These are phyloP conservation scores for Cynopterus sphinx DNA, from an alignment of 2,797 vertebrate genomes.

Conservation along the genomic window DNA sequence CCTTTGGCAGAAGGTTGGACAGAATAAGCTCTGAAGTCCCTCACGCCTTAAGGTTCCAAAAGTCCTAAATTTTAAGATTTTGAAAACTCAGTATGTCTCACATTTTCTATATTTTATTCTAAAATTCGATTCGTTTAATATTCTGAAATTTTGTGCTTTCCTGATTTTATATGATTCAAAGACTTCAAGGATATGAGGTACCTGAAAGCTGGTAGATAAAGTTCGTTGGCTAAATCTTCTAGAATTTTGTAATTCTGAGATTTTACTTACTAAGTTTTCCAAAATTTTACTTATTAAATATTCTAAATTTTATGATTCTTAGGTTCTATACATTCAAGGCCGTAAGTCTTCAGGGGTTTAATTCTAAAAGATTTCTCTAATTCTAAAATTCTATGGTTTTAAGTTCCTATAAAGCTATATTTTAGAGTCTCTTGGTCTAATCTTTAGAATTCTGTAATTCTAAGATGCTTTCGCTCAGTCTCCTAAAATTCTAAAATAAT, in stretches of 20 bases:
- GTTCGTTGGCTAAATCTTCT: not conserved
- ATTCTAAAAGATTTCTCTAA: not conserved
- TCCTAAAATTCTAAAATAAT: not conserved
- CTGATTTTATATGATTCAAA: not conserved
- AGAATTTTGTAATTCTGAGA: not conserved
- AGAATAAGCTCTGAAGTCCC: not conserved
- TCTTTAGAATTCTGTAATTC: not conserved
- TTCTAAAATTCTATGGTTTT: not conserved
- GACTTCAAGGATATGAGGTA: not conserved
- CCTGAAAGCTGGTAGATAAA: not conserved
- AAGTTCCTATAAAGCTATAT: not conserved
- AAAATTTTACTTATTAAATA: not conserved
- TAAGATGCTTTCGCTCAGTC: not conserved
- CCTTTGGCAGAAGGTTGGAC: not conserved
- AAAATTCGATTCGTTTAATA: not conserved
- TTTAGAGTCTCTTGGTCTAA: not conserved
- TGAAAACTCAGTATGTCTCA: not conserved
- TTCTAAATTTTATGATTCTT: not conserved
- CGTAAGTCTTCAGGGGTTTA: not conserved
- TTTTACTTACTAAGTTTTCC: not conserved
- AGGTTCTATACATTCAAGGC: not conserved
- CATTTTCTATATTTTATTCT: not conserved
- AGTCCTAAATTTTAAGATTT: not conserved
- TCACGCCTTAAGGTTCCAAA: not conserved
- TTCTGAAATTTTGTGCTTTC: not conserved